Base-by-base conservation (phyloP, 1,140 invertebrate genomes). In the Philopotamus ludificatus region DNA sequence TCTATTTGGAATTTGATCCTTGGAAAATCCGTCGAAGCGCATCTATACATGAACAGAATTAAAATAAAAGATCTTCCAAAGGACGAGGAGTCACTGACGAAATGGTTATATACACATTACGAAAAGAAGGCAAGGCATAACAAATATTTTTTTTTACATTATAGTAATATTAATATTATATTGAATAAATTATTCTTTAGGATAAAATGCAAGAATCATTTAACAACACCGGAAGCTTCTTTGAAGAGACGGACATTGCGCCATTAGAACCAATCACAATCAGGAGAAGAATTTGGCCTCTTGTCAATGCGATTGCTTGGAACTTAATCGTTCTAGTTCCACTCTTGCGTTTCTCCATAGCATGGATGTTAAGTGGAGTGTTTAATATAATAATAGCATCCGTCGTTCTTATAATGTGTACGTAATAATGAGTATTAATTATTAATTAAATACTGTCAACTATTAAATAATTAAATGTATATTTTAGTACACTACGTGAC, bases 121-220 rank as follows among this genome's bases (percentile, higher is more conserved):
- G 81, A 88, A 68, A 78, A 85, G 73, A 96, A 95, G 83, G 79
- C 79, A 50, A 21, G 23, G 18, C 15, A 22, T 4, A 34, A 12
- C 12, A 34, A 12, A 34, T 34, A 34, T 34, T 34, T 34, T 34
- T 7, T 34, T 7, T 7, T 34, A 7, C 12, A 7, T 34, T 4
- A 7, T 7, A 7, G 4, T 4, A 7, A 12, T 34, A 34, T 7
- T 34, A 12, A 34, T 34, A n/a, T n/a, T n/a, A n/a, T n/a, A n/a
- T n/a, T n/a, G n/a, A n/a, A 8, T 26, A 23, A 41, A 73, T 34
- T 77, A 74, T 60, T 51, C 70, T 68, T 82, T 77, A 91, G 87
- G 91, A 94, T 77, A 84, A 85, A 76, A 83, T 93, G 79, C 83
- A 87, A 72, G 89, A 92, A 34, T 92, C 91, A 72, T 94, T 93